Conservation (phyloP, 2,888 invertebrate species). For the Atrina japonica region DNA sequence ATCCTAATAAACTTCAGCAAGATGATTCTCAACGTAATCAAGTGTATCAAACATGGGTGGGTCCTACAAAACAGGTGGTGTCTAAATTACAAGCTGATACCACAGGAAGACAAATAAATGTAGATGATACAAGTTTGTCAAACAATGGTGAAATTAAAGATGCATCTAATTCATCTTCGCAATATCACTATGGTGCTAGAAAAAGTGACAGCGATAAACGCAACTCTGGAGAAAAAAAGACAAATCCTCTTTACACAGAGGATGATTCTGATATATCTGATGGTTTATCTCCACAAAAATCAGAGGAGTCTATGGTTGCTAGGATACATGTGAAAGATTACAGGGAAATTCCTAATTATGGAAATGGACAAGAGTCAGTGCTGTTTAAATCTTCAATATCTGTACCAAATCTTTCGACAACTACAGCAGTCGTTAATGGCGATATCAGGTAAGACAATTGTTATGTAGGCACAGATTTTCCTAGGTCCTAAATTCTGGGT, state of each 20-base stretch:
- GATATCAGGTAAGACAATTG: conserved; percentile 18
- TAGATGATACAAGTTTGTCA: background rate
- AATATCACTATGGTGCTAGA: conserved; percentile 34
- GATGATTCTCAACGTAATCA: conserved; percentile 40
- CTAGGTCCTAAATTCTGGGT: too few relatives aligned
- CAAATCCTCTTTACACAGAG: conserved; percentile 50
- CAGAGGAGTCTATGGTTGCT: conserved; percentile 44
- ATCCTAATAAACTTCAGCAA: conserved; percentile 10
- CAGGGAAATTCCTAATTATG: background rate
- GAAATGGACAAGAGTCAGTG: background rate
- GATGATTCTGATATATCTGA: conserved; percentile 53
- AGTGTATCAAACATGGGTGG: conserved; percentile 39
- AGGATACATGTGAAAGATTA: conserved; percentile 20
- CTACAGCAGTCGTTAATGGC: background rate
- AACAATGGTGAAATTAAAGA: background rate
- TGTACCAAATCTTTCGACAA: conserved; percentile 13
- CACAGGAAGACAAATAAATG: background rate
- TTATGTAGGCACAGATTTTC: too few relatives aligned
- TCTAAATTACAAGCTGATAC: conserved; percentile 19
- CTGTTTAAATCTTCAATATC: conserved; percentile 28
- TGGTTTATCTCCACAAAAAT: conserved; percentile 55
- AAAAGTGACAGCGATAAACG: background rate
- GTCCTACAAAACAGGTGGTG: conserved; percentile 40
- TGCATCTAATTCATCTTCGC: background rate
- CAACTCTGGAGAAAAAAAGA: conserved; percentile 33